phyloP scores from a whole-genome alignment of 1,140 invertebrate species.

The Muscidifurax raptorellus region DNA sequence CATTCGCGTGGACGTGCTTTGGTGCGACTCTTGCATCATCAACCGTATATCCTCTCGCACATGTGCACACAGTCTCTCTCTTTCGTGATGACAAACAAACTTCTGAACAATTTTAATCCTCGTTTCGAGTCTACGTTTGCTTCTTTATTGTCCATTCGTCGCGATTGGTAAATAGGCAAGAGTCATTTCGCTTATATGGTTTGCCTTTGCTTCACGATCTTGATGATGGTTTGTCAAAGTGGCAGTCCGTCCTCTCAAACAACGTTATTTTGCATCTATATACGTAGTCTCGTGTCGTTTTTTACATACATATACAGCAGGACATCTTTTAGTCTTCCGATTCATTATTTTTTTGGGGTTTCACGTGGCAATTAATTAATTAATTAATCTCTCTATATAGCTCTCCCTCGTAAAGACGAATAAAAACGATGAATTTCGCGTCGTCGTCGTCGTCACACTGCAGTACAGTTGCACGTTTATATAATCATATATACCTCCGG shows the following conservation, averaged over 20 bases:
- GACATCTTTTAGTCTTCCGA: background rate
- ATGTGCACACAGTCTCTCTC: slow-evolving; percentile 36
- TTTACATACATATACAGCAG: background rate
- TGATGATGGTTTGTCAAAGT: slow-evolving; percentile 24
- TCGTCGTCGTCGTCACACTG: slow-evolving; percentile 25
- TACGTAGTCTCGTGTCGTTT: background rate
- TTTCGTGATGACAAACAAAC: slow-evolving; percentile 5
- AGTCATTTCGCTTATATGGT: background rate
- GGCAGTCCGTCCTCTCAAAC: slow-evolving; percentile 24
- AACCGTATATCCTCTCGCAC: background rate
- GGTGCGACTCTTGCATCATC: background rate
- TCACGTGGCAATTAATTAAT: background rate
- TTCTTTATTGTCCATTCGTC: slow-evolving; percentile 51
- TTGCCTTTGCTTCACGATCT: background rate
- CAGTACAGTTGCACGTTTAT: slow-evolving; percentile 20
- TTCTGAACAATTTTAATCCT: slow-evolving; percentile 38
- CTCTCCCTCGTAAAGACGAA: slow-evolving; percentile 26
- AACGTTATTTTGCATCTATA: background rate
- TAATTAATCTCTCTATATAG: background rate
- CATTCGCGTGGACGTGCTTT: background rate
- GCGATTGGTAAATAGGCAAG: background rate
- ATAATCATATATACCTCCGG: background rate
- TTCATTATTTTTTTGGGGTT: background rate
- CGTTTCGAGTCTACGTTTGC: slow-evolving; percentile 55
- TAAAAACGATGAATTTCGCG: slow-evolving; percentile 52